phyloP scores from a whole-genome alignment of 2,113 vertebrate genomes.

The Acanthisitta chloris region DNA sequence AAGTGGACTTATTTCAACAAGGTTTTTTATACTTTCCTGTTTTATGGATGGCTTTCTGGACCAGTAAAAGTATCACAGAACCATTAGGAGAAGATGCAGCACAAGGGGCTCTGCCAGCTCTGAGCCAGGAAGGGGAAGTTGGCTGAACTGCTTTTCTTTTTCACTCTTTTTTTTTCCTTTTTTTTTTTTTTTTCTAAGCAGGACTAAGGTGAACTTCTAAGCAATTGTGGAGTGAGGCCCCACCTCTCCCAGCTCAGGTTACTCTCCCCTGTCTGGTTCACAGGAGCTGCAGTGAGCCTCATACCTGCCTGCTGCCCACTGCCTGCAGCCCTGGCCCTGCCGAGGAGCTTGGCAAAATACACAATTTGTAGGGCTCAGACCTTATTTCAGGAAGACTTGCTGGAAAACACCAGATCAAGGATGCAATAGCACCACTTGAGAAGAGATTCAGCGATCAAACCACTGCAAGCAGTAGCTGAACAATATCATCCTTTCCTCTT shows the following conservation, averaged over 20 bases:
- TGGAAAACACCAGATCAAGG: neutral
- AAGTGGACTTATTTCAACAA: neutral
- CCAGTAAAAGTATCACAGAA: neutral
- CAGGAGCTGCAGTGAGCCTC: rapidly evolving
- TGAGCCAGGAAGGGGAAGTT: neutral
- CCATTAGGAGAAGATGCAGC: neutral
- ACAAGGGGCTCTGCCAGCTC: neutral
- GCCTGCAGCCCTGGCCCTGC: neutral
- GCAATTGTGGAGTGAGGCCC: neutral
- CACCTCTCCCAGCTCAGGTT: neutral
- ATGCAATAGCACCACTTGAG: neutral
- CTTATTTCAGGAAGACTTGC: neutral
- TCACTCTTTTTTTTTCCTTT: neutral
- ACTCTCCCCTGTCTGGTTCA: neutral
- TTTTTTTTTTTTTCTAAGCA: neutral
- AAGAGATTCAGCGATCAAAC: neutral
- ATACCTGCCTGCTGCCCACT: neutral
- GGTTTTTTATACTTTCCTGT: neutral
- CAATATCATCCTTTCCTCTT: neutral
- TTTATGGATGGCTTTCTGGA: neutral
- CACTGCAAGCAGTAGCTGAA: neutral
- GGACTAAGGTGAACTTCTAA: neutral
- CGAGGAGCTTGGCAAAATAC: neutral
- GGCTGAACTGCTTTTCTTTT: neutral
- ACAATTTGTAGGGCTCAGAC: neutral